Evolutionary conservation across 37 sponge, comb jelly and placozoan species (phyloP), one percentile per base, ranked within the genome.

Genomic region (Cladorhizidae sp.): DNA sequence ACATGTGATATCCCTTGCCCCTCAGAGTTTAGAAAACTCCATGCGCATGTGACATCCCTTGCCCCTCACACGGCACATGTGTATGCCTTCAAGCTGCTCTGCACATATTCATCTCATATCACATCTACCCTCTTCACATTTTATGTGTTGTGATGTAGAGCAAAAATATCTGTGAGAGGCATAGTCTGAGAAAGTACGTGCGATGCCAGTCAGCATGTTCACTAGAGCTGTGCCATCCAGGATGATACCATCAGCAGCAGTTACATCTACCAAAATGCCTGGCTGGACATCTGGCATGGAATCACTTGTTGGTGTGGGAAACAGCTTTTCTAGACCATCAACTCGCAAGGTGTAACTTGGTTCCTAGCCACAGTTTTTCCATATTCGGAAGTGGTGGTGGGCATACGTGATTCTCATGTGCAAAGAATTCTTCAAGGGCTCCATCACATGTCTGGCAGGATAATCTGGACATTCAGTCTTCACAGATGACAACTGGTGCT

Each of bases 331-430:
- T 11, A 52, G 15, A 15, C 54, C n/a, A n/a, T n/a, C n/a, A 52
- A 18, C 15, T 11, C 15, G 15, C 15, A 52, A 52, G 54, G 15
- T 52, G 15, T 18, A 15, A 52, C 54, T 52, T 52, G 15, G 54
- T 18, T 11, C 54, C 54, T 18, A 18, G 54, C 15, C 54, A 18
- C 14, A 81, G 82, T 14, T 55, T 45, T 9, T 73, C 82, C 32
- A 11, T 14, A 70, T 69, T 37, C 12, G 72, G 71, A 22, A 81
- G 72, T 70, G 82, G 32, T 52, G 73, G 82, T 42, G 72, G 72
- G 33, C 42, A 70, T 70, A 40, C 41, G 9, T 70, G 72, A 18
- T 70, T 70, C 42, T 70, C 72, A 70, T 70, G 72, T 7, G 32
- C 33, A 35, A 70, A 70, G 43, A 36, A 70, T 56, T 71, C 58